phyloP scores from a whole-genome alignment of 2,888 invertebrate species.

The Drosophila paracracens region DNA sequence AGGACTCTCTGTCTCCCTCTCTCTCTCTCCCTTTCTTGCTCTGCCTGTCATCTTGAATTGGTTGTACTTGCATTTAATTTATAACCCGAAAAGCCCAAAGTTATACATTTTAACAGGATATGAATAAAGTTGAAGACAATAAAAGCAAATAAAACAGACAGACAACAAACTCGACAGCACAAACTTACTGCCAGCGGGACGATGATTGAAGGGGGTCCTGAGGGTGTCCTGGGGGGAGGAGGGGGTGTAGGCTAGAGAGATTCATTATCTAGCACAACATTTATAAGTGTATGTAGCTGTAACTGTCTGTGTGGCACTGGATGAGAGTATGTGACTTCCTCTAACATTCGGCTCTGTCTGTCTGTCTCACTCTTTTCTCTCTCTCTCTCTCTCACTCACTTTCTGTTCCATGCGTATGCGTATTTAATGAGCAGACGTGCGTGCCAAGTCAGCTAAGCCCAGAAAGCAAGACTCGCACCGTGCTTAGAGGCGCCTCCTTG shows the following conservation, averaged over 20 bases:
- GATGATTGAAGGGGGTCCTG: neutral
- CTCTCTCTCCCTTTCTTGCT: neutral
- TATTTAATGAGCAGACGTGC: conserved; percentile 81
- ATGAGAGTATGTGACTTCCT: conserved; percentile 63
- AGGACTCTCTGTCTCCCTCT: conserved; percentile 4
- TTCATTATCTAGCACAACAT: conserved; percentile 80
- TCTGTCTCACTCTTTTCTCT: conserved; percentile 10
- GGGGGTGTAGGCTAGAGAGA: conserved; percentile 49
- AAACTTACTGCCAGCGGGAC: conserved; percentile 2
- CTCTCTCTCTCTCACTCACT: conserved; percentile 17
- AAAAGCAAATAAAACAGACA: conserved; percentile 75
- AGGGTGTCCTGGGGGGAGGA: neutral
- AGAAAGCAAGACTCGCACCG: conserved; percentile 28
- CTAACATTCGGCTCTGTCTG: conserved; percentile 20
- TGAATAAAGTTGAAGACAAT: conserved; percentile 81
- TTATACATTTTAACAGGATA: conserved; percentile 80
- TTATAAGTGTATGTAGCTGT: conserved; percentile 65
- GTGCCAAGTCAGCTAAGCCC: conserved; percentile 68
- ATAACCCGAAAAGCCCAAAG: conserved; percentile 79
- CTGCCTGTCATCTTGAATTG: conserved; percentile 25
- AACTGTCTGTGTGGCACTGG: conserved; percentile 55
- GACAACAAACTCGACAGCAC: conserved; percentile 43
- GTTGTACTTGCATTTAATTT: conserved; percentile 74
- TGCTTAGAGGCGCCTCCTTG: neutral
- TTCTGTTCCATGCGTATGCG: conserved; percentile 62